These are phyloP conservation scores for Zonotrichia albicollis DNA, from an alignment of 2,797 vertebrate species.

Conservation along the genomic window DNA sequence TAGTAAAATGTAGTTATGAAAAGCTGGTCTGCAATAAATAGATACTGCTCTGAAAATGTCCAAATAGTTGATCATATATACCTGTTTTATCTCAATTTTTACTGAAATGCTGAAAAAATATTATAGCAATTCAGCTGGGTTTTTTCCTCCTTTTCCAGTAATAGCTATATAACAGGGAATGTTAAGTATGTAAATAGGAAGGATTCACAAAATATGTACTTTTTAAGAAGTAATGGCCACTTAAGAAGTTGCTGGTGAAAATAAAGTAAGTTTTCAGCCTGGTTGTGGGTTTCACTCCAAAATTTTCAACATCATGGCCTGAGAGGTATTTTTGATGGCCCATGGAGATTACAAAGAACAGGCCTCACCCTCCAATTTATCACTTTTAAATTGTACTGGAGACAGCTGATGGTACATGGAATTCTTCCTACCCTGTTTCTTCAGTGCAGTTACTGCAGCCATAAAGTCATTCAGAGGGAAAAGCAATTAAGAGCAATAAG, in stretches of 20 bases:
- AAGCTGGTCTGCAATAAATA: neutral
- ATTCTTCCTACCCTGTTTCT: neutral
- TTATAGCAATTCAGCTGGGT: neutral
- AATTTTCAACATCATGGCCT: neutral
- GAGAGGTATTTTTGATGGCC: neutral
- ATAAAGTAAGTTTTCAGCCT: neutral
- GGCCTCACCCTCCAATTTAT: neutral
- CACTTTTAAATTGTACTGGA: neutral
- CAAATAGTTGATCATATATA: neutral
- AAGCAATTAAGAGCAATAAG: conserved; percentile 13
- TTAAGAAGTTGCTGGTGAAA: neutral
- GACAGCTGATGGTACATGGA: neutral
- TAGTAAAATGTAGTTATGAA: neutral
- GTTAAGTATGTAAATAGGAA: neutral
- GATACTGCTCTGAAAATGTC: neutral
- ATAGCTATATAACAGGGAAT: neutral
- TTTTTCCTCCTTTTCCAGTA: neutral
- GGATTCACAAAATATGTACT: neutral
- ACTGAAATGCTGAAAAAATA: neutral
- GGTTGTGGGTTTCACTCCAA: neutral
- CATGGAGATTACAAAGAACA: neutral
- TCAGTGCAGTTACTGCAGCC: neutral
- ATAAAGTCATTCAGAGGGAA: neutral
- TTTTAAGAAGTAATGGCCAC: neutral
- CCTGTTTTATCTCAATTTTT: neutral